Evolutionary conservation across 2,797 vertebrate genomes (phyloP), one percentile per base, ranked within the genome.

Genomic region (Melanotaenia nigrans): DNA sequence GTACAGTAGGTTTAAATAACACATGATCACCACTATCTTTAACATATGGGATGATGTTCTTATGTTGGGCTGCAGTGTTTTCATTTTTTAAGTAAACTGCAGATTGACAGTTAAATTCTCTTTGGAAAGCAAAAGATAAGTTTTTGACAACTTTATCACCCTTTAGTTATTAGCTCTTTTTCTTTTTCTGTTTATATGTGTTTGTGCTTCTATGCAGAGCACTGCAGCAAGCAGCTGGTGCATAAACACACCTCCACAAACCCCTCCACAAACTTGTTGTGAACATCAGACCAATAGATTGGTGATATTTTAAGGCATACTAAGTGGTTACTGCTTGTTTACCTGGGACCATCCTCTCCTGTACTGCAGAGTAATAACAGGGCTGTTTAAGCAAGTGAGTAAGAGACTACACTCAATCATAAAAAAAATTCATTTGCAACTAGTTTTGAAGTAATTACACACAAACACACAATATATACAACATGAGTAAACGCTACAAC

Each of bases 161-260:
- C 11, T 53, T 13, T 25, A 0, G 1, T 5, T 12, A 14, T 53
- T 25, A 13, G 22, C 51, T 53, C 51, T 2, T 53, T 25, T 53
- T 25, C 12, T 2, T 49, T 2, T 49, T 4, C 51, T 25, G 30
- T 30, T 30, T 30, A 30, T 30, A 30, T 30, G 24, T 51, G 49
- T 51, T 24, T 51, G 49, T 51, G 49, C n/a, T 22, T 24, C 98
- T 97, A 99, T 78, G 99, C 98, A 3, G 98, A 99, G 92, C 97
- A 99, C 94, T 99, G 98, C 90, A 99, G 92, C 89, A 99, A 95
- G 90, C 98, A 99, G 88, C 98, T 99, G 80, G 42, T 35, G 25
- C 53, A 79, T 1, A 70, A 55, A 74, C 25, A 28, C 47, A 51
- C 22, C 9, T 24, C n/a, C 51, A 76, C 66, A 82, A 49, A 65